Evolutionary conservation across 2,888 invertebrate species (phyloP), one percentile per base, ranked within the genome.

Genomic region (Steromphala cineraria): DNA sequence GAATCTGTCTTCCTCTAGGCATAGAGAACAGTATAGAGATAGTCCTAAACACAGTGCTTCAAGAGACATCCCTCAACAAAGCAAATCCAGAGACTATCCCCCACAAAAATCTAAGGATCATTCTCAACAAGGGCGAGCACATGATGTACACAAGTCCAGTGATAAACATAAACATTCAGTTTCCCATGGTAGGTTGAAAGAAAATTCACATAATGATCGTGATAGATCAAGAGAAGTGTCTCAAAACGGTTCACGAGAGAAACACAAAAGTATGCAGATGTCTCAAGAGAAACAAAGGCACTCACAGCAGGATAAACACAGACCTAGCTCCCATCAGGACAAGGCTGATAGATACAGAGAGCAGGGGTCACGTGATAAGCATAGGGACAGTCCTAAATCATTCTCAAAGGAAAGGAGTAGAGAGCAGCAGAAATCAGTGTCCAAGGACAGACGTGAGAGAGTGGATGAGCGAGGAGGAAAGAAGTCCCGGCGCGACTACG

Each of bases 401-500:
- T 62, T 62, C 21, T 62, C 62, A 8, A 62, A 62, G 28, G 46
- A 46, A 13, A 46, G 46, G 13, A 46, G 46, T 46, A 5, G 46
- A 46, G 46, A 46, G 13, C n/a, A 10, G n/a, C 17, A 10, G 31
- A 15, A 62, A 62, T 15, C 40, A 71, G 40, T 71, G 40, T 71
- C 71, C 10, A 31, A 36, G n/a, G 71, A 71, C 31, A 71, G 71
- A 17, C 71, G 36, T 40, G 46, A 46, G 46, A 15, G 40, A 31
- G 19, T 62, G 62, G 24, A 62, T 62, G 62, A 62, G 15, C 62
- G 21, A 2, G 62, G 62, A 24, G 62, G 62, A 62, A 62, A 62
- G 62, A 62, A 62, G 7, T 28, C 62, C 4, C 36, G 71, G 1
- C 31, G 52, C 13, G 85, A 83, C 28, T 88, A 87, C 78, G 85